Conservation (phyloP, 1,140 invertebrate species). For the Sminthurinus signatus region DNA sequence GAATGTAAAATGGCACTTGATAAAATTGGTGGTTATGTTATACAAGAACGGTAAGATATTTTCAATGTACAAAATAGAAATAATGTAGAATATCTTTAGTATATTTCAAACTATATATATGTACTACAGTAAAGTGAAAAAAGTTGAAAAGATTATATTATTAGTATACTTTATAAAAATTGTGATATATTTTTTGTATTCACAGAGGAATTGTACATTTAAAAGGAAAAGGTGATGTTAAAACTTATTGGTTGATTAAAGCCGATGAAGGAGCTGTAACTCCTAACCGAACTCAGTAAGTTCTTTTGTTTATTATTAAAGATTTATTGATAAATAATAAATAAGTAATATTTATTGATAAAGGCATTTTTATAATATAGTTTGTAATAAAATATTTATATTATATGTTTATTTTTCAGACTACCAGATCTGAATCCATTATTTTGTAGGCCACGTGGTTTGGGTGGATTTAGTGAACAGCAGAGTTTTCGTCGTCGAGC, state of each 20-base stretch:
- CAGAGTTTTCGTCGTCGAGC: constrained; percentile 41
- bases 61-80: too few species aligned
- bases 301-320: too few species aligned
- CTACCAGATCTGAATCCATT: constrained; percentile 36
- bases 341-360: too few species aligned
- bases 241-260: constrained; percentile 83
- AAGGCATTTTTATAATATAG: too few species aligned
- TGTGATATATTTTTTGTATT: not conserved
- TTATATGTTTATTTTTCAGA: too few species aligned
- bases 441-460: constrained; percentile 38
- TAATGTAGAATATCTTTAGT: too few species aligned
- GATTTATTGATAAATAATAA: too few species aligned
- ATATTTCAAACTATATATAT: too few species aligned
- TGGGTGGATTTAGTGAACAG: constrained; percentile 43
- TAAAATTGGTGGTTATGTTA: constrained; percentile 76
- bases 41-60: constrained; percentile 52
- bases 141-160: too few species aligned
- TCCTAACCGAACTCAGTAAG: constrained; percentile 18
- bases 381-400: too few species aligned
- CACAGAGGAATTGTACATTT: constrained; percentile 69
- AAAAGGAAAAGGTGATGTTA: constrained; percentile 77
- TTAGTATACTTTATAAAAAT: too few species aligned
- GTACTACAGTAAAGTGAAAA: too few species aligned
- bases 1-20: constrained; percentile 77
- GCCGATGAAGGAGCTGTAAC: constrained; percentile 64